Conservation (phyloP, 2,888 invertebrate species). For the Lycaena phlaeas region DNA sequence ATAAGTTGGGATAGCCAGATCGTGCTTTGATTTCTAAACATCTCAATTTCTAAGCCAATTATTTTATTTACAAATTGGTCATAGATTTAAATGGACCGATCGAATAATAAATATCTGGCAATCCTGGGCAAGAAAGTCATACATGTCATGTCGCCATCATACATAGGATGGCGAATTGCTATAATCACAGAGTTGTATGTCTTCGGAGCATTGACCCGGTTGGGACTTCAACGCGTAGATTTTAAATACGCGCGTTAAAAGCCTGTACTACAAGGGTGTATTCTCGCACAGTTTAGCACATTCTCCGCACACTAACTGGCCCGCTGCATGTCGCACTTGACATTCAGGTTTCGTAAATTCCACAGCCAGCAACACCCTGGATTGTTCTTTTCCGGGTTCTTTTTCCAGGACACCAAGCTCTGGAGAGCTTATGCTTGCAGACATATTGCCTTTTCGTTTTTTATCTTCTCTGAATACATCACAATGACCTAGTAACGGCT, state of each 20-base stretch:
- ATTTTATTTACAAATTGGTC: background rate
- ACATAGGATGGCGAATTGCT: constrained; percentile 29
- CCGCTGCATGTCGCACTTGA: constrained; percentile 30
- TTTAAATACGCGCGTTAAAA: constrained; percentile 63
- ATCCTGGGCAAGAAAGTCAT: constrained; percentile 31
- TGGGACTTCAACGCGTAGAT: constrained; percentile 50
- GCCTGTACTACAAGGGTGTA: constrained; percentile 61
- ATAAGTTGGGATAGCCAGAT: constrained; percentile 15
- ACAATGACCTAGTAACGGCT: constrained; percentile 49
- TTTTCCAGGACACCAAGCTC: constrained; percentile 37
- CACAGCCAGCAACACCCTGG: constrained; percentile 57
- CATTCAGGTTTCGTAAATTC: constrained; percentile 39
- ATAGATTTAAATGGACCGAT: background rate
- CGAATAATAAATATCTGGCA: constrained; percentile 11
- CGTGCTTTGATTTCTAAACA: background rate
- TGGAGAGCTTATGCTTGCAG: constrained; percentile 59
- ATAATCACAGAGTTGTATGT: constrained; percentile 25
- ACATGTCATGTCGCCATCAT: too few relatives aligned
- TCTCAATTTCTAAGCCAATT: background rate
- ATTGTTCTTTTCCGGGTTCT: constrained; percentile 22
- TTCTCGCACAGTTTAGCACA: constrained; percentile 36
- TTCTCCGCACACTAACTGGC: constrained; percentile 36
- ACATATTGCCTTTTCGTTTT: constrained; percentile 27
- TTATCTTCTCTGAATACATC: constrained; percentile 23
- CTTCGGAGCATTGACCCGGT: constrained; percentile 18